Evolutionary conservation across 1,140 invertebrate species (phyloP).

Genomic region (Drosophila paulistorum): DNA sequence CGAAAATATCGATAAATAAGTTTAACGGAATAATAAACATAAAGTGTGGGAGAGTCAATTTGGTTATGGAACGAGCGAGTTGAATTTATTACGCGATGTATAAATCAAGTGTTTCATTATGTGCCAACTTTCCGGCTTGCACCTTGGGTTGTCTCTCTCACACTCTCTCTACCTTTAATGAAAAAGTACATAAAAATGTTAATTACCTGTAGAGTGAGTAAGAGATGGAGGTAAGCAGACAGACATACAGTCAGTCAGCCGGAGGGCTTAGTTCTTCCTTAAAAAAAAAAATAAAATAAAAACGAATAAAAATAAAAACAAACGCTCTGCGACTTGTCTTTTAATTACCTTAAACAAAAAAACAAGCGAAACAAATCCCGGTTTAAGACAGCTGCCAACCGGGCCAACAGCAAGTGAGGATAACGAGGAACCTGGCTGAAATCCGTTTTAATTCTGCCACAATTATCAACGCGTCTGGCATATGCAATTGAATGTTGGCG

Average conservation of each 20-base stretch:
- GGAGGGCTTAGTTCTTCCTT: conserved; percentile 18
- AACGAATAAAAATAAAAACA: conserved; percentile 21
- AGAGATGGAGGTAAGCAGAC: neutral
- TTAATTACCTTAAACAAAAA: conserved; percentile 51
- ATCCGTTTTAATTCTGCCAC: conserved; percentile 62
- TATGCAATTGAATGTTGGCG: conserved; percentile 66
- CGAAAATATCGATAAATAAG: conserved; percentile 32
- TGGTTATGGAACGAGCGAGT: conserved; percentile 33
- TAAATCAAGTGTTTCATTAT: conserved; percentile 74
- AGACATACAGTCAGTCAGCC: conserved; percentile 1
- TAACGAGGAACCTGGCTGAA: conserved; percentile 27
- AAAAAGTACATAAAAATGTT: conserved; percentile 71
- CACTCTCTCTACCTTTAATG: neutral
- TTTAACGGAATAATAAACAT: neutral
- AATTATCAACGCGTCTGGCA: conserved; percentile 63
- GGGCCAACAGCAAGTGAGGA: neutral
- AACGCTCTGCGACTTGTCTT: conserved; percentile 37
- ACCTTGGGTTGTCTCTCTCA: neutral
- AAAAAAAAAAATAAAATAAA: too few species aligned
- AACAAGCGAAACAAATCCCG: conserved; percentile 21
- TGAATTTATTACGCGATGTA: conserved; percentile 61
- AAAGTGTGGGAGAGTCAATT: neutral
- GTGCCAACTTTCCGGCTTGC: conserved; percentile 34
- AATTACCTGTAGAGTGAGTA: conserved; percentile 60
- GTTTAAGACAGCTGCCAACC: conserved; percentile 9